phyloP scores from a whole-genome alignment of 2,113 vertebrate genomes.

The Brachyistius frenatus region DNA sequence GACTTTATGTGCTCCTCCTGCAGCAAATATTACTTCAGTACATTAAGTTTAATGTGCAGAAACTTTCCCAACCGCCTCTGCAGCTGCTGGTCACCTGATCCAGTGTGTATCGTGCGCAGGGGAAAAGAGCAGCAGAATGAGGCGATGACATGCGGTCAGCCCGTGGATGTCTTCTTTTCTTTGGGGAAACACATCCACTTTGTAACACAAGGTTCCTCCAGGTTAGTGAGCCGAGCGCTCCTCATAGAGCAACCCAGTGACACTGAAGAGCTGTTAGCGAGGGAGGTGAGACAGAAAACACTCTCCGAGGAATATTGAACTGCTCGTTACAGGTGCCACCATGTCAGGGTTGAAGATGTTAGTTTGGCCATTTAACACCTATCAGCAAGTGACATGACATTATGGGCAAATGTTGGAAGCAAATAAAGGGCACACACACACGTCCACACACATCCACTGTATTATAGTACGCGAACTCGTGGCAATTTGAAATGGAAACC shows the following conservation, averaged over 20 bases:
- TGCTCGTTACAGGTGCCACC: slow-evolving; percentile 37
- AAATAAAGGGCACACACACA: neutral
- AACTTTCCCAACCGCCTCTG: slow-evolving; percentile 25
- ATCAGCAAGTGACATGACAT: slow-evolving; percentile 18
- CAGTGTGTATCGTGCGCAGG: slow-evolving; percentile 1
- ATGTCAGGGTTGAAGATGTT: slow-evolving; percentile 29
- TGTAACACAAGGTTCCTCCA: slow-evolving; percentile 24
- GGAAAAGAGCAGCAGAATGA: slow-evolving; percentile 33
- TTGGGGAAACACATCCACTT: neutral
- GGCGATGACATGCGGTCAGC: slow-evolving; percentile 14
- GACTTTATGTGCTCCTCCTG: neutral
- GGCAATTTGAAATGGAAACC: slow-evolving; percentile 15
- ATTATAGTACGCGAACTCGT: neutral
- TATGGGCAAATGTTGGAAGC: slow-evolving; percentile 9
- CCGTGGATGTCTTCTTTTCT: slow-evolving; percentile 1
- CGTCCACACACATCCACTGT: neutral
- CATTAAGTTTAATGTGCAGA: neutral
- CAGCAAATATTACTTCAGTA: neutral
- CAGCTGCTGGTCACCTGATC: slow-evolving; percentile 1
- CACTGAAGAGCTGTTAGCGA: slow-evolving; percentile 26
- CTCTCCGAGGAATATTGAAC: slow-evolving; percentile 16
- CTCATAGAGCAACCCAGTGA: neutral
- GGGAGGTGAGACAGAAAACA: slow-evolving; percentile 2
- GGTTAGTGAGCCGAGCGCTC: slow-evolving; percentile 1
- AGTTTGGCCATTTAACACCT: neutral